phyloP scores from a whole-genome alignment of 2,888 invertebrate species.

The Physocephala rufipes region DNA sequence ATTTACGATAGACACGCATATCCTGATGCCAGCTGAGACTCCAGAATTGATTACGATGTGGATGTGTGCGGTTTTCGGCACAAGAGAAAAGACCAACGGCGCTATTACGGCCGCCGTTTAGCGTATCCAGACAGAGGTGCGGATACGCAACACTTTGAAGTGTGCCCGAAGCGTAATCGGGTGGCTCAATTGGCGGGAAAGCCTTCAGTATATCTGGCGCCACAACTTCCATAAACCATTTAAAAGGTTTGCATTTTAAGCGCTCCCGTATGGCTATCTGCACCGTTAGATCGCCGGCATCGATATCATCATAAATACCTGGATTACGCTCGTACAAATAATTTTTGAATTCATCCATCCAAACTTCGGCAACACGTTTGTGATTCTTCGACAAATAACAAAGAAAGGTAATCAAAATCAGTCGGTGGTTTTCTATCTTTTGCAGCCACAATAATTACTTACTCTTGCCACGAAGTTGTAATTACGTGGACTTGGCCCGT shows the following conservation, averaged over 20 bases:
- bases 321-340: slow-evolving; percentile 83
- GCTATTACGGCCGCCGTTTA: slow-evolving; percentile 62
- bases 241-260: slow-evolving; percentile 88
- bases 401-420: background rate
- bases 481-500: slow-evolving; percentile 84
- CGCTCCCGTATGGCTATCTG: slow-evolving; percentile 79
- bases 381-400: slow-evolving; percentile 74
- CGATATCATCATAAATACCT: slow-evolving; percentile 73
- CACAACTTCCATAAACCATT: slow-evolving; percentile 93
- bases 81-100: slow-evolving; percentile 58
- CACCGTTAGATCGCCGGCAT: slow-evolving; percentile 81
- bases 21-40: slow-evolving; percentile 54
- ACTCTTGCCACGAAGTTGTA: slow-evolving; percentile 80
- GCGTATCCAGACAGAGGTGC: slow-evolving; percentile 78
- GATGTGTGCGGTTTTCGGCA: slow-evolving; percentile 53
- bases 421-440: too few relatives aligned
- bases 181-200: slow-evolving; percentile 90
- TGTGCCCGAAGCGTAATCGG: slow-evolving; percentile 81
- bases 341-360: slow-evolving; percentile 98
- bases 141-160: slow-evolving; percentile 72
- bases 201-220: slow-evolving; percentile 88
- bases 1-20: slow-evolving; percentile 68
- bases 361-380: slow-evolving; percentile 92
- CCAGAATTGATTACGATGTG: slow-evolving; percentile 59
- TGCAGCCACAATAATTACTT: too few relatives aligned